Conservation (phyloP, 2,888 invertebrate species). For the Synanthedon andrenaeformis region DNA sequence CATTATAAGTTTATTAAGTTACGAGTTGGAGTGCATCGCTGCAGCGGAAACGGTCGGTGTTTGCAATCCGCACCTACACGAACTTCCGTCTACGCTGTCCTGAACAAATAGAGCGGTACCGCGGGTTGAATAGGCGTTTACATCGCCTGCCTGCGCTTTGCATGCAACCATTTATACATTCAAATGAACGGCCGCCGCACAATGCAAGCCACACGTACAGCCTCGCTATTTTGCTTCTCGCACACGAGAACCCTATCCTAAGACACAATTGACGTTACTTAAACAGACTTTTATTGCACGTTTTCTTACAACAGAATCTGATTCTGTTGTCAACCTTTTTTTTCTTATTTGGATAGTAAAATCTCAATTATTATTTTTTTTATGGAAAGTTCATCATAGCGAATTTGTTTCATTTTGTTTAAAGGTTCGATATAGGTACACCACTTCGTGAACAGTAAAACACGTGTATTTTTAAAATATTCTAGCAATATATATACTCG, state of each 20-base stretch:
- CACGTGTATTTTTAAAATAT: too few species aligned
- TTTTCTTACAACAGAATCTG: neutral
- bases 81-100: conserved; percentile 49
- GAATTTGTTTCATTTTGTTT: too few species aligned
- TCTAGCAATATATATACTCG: too few species aligned
- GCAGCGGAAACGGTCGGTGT: conserved; percentile 40
- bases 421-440: too few species aligned
- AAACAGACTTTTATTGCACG: too few species aligned
- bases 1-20: neutral
- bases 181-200: conserved; percentile 26
- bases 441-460: too few species aligned
- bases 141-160: conserved; percentile 18
- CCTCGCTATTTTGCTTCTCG: neutral
- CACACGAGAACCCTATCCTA: neutral
- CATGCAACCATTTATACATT: conserved; percentile 47
- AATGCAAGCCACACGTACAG: conserved; percentile 2
- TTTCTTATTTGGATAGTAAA: neutral
- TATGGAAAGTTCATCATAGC: too few species aligned
- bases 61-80: conserved; percentile 48
- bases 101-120: conserved; percentile 50
- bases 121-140: conserved; percentile 31
- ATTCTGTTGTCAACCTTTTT: neutral
- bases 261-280: neutral
- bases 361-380: neutral
- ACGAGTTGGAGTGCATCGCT: neutral